These are phyloP conservation scores for Spisula solida DNA, from an alignment of 2,888 invertebrate genomes.

Conservation along the genomic window DNA sequence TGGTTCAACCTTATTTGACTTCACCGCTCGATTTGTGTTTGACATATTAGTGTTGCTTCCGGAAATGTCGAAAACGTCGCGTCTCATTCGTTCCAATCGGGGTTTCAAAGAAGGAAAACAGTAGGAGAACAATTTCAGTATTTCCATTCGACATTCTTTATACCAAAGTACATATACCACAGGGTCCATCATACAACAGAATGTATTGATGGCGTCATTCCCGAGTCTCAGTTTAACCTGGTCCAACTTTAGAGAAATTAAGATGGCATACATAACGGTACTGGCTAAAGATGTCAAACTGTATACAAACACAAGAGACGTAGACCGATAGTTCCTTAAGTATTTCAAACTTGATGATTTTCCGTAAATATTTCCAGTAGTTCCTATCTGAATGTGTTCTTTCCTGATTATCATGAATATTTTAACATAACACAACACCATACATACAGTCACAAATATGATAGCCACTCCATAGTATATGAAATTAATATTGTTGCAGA, in stretches of 20 bases:
- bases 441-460: slow-evolving; percentile 9
- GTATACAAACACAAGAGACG: slow-evolving; percentile 54
- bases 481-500: slow-evolving; percentile 39
- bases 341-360: not conserved
- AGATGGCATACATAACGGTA: slow-evolving; percentile 35
- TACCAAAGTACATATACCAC: slow-evolving; percentile 49
- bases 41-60: not conserved
- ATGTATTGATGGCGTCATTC: slow-evolving; percentile 31
- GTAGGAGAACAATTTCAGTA: slow-evolving; percentile 30
- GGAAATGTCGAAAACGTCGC: not conserved
- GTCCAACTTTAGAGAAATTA: slow-evolving; percentile 25
- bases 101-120: slow-evolving; percentile 16
- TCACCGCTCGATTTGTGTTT: not conserved
- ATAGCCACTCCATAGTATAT: slow-evolving; percentile 36
- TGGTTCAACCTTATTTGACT: too few relatives aligned
- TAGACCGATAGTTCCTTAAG: slow-evolving; percentile 45
- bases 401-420: slow-evolving; percentile 50
- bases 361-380: not conserved
- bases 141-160: slow-evolving; percentile 51
- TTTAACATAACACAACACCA: slow-evolving; percentile 32
- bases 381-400: not conserved
- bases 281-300: slow-evolving; percentile 38
- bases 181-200: slow-evolving; percentile 46
- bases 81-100: slow-evolving; percentile 40
- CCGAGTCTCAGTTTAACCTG: slow-evolving; percentile 20